Conservation (phyloP, 2,113 vertebrate genomes). For the Rhinoderma darwinii region DNA sequence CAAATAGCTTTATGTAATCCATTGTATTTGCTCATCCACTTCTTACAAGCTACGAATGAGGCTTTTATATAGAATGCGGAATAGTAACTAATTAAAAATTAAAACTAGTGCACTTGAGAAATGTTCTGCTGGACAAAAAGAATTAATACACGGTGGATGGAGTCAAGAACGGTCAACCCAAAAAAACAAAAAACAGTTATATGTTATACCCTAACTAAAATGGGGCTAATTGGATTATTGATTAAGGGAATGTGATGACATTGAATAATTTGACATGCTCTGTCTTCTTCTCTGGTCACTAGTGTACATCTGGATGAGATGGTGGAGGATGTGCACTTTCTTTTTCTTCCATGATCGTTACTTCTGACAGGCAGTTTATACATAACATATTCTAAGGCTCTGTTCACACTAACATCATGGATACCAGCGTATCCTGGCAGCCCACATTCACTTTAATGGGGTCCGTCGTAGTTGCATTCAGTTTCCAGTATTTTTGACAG, state of each 20-base stretch:
- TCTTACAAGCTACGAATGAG: not conserved
- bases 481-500: not conserved
- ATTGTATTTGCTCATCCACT: not conserved
- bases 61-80: not conserved
- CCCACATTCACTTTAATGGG: too few relatives aligned
- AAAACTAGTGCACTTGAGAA: not conserved
- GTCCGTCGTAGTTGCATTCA: not conserved
- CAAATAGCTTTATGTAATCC: not conserved
- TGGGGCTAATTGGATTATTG: not conserved
- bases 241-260: not conserved
- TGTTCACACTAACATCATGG: not conserved
- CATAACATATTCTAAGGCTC: not conserved
- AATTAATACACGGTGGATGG: not conserved
- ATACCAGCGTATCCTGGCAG: too few relatives aligned
- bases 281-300: not conserved
- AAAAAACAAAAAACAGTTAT: not conserved
- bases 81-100: slow-evolving; percentile 3
- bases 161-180: not conserved
- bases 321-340: not conserved
- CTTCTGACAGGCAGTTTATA: not conserved
- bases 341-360: not conserved
- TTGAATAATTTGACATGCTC: not conserved
- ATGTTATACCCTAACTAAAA: not conserved
- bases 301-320: not conserved
- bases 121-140: not conserved